These are phyloP conservation scores for Parauchenoglanis punctatus DNA, from an alignment of 2,797 vertebrate genomes.

Conservation along the genomic window DNA sequence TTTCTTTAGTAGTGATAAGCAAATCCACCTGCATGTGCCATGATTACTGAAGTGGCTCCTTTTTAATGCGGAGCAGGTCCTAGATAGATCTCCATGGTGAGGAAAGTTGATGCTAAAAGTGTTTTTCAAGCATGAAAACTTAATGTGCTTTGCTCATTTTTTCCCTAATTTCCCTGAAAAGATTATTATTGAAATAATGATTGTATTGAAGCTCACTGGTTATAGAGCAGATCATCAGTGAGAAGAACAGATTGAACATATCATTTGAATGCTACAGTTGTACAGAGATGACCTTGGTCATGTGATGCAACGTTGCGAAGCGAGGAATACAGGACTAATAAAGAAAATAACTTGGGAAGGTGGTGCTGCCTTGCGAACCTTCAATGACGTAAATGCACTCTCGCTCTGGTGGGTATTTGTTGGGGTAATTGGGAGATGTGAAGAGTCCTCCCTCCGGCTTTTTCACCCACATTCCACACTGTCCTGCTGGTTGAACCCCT, in stretches of 20 bases:
- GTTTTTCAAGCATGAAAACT: not conserved
- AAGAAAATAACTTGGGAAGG: not conserved
- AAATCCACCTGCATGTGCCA: not conserved
- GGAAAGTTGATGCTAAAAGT: not conserved
- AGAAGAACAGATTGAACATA: not conserved
- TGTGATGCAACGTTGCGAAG: not conserved
- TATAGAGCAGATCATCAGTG: not conserved
- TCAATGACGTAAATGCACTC: constrained; percentile 99
- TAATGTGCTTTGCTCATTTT: not conserved
- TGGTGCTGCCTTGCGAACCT: constrained; percentile 77
- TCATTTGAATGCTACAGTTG: not conserved
- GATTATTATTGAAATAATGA: not conserved
- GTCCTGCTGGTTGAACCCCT: constrained; percentile 92
- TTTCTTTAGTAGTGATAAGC: not conserved
- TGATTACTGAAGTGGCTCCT: not conserved
- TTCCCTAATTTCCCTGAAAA: not conserved
- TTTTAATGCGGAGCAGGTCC: not conserved
- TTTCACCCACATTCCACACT: constrained; percentile 98
- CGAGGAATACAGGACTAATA: not conserved
- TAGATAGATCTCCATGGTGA: not conserved
- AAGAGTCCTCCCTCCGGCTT: constrained; percentile 94
- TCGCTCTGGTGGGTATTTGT: constrained; percentile 96
- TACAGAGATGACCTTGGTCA: not conserved
- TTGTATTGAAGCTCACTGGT: not conserved
- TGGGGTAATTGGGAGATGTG: constrained; percentile 97